A percentile compares a stretch with the other conserved stretches of the same genome.
Evolutionary conservation across 2,113 vertebrate species (phyloP).

Genomic region (Plestiodon gilberti): DNA sequence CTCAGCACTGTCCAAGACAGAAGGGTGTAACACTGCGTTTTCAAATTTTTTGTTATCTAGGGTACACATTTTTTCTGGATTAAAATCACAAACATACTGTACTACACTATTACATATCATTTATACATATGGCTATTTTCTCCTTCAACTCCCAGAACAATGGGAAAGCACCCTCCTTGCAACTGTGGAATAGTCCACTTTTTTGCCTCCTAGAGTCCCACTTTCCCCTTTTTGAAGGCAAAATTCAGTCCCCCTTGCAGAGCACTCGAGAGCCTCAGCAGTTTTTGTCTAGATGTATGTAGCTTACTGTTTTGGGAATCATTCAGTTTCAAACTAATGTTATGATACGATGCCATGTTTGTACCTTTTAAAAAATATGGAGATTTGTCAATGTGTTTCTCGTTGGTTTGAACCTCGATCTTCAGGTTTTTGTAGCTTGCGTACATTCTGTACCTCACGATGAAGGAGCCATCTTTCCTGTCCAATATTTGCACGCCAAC

Average conservation of each 20-base stretch:
- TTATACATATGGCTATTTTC: not conserved
- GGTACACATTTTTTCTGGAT: not conserved
- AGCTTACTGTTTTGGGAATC: slow-evolving; percentile 1
- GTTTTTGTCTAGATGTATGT: not conserved
- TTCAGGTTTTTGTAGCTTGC: slow-evolving; percentile 90
- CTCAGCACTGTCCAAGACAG: not conserved
- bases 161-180: too few species aligned
- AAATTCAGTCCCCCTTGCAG: not conserved
- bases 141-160: not conserved
- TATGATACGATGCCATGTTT: not conserved
- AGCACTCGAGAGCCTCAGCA: not conserved
- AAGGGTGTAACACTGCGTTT: not conserved
- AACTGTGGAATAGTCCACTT: not conserved
- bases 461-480: slow-evolving; percentile 93
- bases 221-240: not conserved
- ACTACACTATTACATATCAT: not conserved
- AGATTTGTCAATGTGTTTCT: slow-evolving; percentile 86
- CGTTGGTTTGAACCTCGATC: slow-evolving; percentile 83
- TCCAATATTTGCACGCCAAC: slow-evolving; percentile 95
- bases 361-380: slow-evolving; percentile 92
- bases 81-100: not conserved
- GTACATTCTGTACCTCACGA: slow-evolving; percentile 96
- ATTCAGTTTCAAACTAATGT: not conserved
- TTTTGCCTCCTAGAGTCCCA: not conserved
- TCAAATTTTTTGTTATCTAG: not conserved